Evolutionary conservation across 2,888 invertebrate genomes (phyloP), one percentile per base, ranked within the genome.

Genomic region (Spatulosminthurus flaviceps): DNA sequence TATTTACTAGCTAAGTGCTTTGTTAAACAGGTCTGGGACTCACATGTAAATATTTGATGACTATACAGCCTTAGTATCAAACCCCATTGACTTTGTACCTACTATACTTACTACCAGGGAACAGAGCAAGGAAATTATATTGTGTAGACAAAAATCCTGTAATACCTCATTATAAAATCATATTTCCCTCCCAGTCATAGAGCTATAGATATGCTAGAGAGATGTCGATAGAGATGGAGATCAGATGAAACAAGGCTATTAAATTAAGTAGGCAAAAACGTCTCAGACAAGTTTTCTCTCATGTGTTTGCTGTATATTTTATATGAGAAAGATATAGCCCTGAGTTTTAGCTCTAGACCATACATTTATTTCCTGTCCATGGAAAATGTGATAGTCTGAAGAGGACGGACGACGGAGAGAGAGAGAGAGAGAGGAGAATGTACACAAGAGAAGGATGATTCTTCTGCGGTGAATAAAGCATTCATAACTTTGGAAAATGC

Each of bases 221-320:
- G 67, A 67, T 28, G 67, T 7, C 51, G 51, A 51, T 51, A 13
- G n/a, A 51, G 51, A 51, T 51, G 51, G 16, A 13, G 51, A 51
- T 51, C 51, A 11, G 70, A 70, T 70, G 70, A 29, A 34, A 22
- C 70, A 70, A 70, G 70, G 70, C 70, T 70, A 70, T 70, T 70
- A 70, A 70, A 70, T 70, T 34, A 21, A 69, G 28, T 69, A 69
- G 21, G 13, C 29, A 21, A 34, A 22, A 64, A 64, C 24, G 24
- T 64, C 64, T 24, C 64, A 64, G 64, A 64, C 64, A 24, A 64
- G 64, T 64, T 64, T n/a, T n/a, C n/a, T n/a, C n/a, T n/a, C n/a
- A n/a, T n/a, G n/a, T n/a, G n/a, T n/a, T n/a, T n/a, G n/a, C n/a
- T n/a, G n/a, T n/a, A n/a, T n/a, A n/a, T n/a, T n/a, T n/a, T n/a